phyloP scores from a whole-genome alignment of 2,797 vertebrate species.

The Darevskia nairensis region DNA sequence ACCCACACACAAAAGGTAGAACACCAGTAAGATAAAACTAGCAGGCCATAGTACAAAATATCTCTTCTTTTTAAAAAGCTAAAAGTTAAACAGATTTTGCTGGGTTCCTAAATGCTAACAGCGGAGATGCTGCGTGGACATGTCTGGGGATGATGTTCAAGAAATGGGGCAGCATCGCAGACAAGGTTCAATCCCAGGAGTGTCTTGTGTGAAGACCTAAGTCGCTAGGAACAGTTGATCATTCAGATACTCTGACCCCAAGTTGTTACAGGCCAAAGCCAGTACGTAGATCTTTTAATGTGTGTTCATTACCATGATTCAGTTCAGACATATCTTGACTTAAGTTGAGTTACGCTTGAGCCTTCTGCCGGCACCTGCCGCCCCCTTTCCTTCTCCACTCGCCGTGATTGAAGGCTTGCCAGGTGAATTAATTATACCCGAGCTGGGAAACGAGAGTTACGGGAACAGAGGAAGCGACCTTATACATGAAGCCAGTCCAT shows the following conservation, averaged over 20 bases:
- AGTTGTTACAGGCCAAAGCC: background rate
- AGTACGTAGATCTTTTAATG: background rate
- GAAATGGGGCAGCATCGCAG: background rate
- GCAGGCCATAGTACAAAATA: background rate
- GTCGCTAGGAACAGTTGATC: background rate
- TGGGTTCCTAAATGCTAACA: background rate
- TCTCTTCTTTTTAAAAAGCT: background rate
- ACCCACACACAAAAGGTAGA: background rate
- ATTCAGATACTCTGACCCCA: background rate
- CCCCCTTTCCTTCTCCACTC: no score
- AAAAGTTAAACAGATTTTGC: background rate
- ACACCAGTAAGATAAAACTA: background rate
- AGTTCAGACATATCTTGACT: background rate
- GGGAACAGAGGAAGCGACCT: no score
- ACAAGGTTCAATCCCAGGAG: background rate
- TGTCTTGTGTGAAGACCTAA: background rate
- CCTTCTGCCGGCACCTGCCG: background rate
- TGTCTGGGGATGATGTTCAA: background rate
- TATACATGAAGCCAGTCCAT: no score
- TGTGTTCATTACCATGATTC: background rate
- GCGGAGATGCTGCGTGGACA: background rate
- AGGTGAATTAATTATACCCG: background rate
- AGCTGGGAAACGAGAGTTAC: background rate
- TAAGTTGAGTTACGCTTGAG: background rate
- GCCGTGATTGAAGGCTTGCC: background rate